Base-by-base conservation (phyloP, 2,113 vertebrate species). In the Megaleporinus macrocephalus region DNA sequence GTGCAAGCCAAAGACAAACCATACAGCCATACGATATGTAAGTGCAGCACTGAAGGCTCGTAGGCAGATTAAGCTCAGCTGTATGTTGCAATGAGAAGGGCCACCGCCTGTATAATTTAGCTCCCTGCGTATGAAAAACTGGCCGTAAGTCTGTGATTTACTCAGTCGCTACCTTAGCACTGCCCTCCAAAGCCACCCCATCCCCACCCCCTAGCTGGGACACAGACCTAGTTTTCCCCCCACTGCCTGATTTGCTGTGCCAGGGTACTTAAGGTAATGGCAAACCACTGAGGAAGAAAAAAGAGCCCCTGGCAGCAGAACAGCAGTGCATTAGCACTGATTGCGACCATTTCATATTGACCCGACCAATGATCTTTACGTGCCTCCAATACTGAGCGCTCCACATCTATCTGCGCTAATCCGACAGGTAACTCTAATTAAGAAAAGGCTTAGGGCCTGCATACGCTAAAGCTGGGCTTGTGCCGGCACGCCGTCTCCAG, bases 261-360 rank as follows among this genome's bases (percentile, higher is more conserved):
- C 62, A n/a, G 22, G 86, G 80, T 87, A 84, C 87, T 91, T 90
- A 87, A 82, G 33, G 51, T 89, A 90, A 91, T 89, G 80, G 86
- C 74, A 83, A 82, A 53, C 82, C 87, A 88, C 86, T 81, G 65
- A 15, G 83, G 89, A 82, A 87, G 84, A 89, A 76, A 80, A 73
- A 33, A 6, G 73, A 30, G 65, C 77, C 51, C 68, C 83, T 85
- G 83, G 74, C 80, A 78, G 75, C 29, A 27, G 26, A 20, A 44
- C 81, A 73, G 75, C 76, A 78, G 36, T 82, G 55, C 83, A 85
- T 85, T 85, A 85, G 84, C 75, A 33, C 69, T 82, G 84, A 85
- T 85, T 85, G 80, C 84, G 53, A 47, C 73, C 61, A 26, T 73
- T 81, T 69, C 63, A 47, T 73, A 29, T 41, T 82, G 84, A 85